Conservation (phyloP, 2,888 invertebrate genomes). For the Macrophya alboannulata region DNA sequence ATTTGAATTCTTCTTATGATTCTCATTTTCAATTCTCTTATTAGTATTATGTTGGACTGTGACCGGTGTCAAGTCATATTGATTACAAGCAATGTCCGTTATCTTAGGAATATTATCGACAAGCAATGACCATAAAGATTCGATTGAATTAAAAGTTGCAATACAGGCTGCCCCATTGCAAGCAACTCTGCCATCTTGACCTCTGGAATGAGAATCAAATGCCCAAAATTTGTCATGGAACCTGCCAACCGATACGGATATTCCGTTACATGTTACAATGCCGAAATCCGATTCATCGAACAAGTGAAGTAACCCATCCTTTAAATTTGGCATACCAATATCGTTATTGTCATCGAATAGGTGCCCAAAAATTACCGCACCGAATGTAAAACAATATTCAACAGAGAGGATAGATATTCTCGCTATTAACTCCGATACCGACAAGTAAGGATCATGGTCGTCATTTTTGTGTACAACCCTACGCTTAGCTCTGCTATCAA, state of each 20-base stretch:
- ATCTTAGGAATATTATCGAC: not conserved
- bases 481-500: too few species aligned
- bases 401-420: too few species aligned
- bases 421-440: too few species aligned
- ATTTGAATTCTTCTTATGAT: constrained; percentile 45
- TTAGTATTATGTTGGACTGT: too few species aligned
- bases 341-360: not conserved
- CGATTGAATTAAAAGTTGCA: not conserved
- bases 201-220: constrained; percentile 3
- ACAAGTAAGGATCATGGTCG: too few species aligned
- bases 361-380: not conserved
- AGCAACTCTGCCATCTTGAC: not conserved
- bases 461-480: too few species aligned
- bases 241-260: not conserved
- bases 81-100: not conserved
- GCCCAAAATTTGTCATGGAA: not conserved
- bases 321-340: constrained; percentile 22
- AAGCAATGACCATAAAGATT: not conserved
- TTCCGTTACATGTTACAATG: not conserved
- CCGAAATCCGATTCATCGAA: not conserved
- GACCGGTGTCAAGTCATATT: constrained; percentile 2
- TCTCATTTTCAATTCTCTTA: too few species aligned
- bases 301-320: not conserved
- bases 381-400: not conserved
- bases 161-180: not conserved